A percentile compares a stretch with the other conserved stretches of the same genome.
These are phyloP conservation scores for Heteromurus nitidus DNA, from an alignment of 2,888 invertebrate genomes.

Conservation along the genomic window DNA sequence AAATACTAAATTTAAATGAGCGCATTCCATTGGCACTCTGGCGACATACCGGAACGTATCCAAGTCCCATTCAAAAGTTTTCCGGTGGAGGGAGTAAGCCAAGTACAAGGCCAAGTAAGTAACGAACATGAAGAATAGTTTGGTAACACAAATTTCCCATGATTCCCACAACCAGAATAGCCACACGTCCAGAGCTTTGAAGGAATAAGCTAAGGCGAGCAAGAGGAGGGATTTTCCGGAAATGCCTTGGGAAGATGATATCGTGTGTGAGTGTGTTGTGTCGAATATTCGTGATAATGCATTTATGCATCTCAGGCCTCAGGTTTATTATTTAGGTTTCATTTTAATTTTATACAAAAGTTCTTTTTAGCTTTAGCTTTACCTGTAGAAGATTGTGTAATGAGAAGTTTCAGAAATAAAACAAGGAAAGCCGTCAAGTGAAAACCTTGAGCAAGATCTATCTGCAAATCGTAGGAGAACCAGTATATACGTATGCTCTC, in stretches of 20 bases:
- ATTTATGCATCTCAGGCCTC: not conserved
- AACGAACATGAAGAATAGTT: not conserved
- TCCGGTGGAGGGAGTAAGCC: not conserved
- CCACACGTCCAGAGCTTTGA: not conserved
- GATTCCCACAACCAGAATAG: not conserved
- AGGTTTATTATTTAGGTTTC: not conserved
- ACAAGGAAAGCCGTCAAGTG: not conserved
- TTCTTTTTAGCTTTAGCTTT: not conserved
- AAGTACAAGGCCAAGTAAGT: not conserved
- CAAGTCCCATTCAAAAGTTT: slow-evolving; percentile 2
- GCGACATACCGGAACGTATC: not conserved
- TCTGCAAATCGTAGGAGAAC: no score
- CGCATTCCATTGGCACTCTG: not conserved
- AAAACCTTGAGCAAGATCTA: not conserved
- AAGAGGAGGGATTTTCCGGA: not conserved
- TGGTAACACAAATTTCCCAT: not conserved
- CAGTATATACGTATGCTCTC: no score
- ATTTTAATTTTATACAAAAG: not conserved
- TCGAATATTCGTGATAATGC: not conserved
- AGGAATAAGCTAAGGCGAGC: not conserved
- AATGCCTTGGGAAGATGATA: not conserved
- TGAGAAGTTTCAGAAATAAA: not conserved
- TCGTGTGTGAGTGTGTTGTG: no score
- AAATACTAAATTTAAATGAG: no score
- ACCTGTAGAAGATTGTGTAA: not conserved